These are phyloP conservation scores for Microplitis manilae DNA, from an alignment of 2,888 invertebrate genomes.

Conservation along the genomic window DNA sequence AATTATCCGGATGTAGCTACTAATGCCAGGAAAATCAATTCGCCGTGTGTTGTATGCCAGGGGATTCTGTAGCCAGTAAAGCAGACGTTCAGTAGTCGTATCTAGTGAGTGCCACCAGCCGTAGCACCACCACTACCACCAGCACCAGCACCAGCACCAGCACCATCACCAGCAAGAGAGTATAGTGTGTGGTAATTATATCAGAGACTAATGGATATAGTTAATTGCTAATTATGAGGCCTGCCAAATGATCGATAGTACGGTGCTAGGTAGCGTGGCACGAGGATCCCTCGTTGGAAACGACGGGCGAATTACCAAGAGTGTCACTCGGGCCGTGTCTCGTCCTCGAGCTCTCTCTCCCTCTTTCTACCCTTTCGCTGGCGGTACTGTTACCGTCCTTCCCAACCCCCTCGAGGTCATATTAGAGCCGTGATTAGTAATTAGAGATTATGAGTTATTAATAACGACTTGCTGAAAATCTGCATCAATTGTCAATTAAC, in stretches of 20 bases:
- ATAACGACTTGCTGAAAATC: constrained; percentile 43
- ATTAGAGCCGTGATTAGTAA: constrained; percentile 62
- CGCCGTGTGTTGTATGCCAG: constrained; percentile 37
- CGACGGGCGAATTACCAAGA: constrained; percentile 62
- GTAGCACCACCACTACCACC: constrained; percentile 26
- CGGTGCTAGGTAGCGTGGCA: constrained; percentile 59
- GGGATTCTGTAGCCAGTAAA: constrained; percentile 53
- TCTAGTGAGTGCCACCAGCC: constrained; percentile 50
- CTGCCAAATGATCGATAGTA: constrained; percentile 71
- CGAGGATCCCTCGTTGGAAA: constrained; percentile 51
- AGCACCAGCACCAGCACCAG: constrained; percentile 12
- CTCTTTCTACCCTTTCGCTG: constrained; percentile 30
- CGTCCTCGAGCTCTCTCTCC: constrained; percentile 37
- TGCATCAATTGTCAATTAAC: not conserved
- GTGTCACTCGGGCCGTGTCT: constrained; percentile 62
- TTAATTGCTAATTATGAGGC: constrained; percentile 72
- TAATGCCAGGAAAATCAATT: constrained; percentile 61
- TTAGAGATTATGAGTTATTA: constrained; percentile 63
- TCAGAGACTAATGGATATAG: constrained; percentile 72
- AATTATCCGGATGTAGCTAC: constrained; percentile 67
- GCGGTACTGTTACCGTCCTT: not conserved
- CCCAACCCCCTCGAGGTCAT: constrained; percentile 41
- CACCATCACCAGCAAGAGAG: constrained; percentile 35
- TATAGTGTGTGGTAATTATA: constrained; percentile 70
- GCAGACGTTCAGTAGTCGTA: constrained; percentile 57